Percentiles rank a stretch among this genome's conserved stretches.
phyloP scores from a whole-genome alignment of 2,888 invertebrate species.

The Coronaproctus castanopsis region DNA sequence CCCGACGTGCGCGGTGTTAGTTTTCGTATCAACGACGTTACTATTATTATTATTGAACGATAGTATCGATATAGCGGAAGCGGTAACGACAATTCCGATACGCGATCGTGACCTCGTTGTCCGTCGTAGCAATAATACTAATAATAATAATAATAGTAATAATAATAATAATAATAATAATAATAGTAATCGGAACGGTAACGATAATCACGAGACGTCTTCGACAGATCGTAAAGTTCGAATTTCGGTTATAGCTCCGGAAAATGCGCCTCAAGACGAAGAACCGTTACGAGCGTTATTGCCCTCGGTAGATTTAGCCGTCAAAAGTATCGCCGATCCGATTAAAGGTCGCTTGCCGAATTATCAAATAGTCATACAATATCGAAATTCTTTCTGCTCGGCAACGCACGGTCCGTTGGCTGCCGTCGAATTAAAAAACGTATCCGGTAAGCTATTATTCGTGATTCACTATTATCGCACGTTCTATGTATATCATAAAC shows the following conservation, averaged over 20 bases:
- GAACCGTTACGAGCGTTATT: conserved; percentile 44
- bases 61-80: too few relatives aligned
- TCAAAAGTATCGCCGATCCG: conserved; percentile 36
- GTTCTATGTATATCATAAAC: too few relatives aligned
- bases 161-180: neutral
- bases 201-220: neutral
- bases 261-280: conserved; percentile 34
- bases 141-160: neutral
- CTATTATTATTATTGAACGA: too few relatives aligned
- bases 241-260: conserved; percentile 42
- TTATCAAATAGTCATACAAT: conserved; percentile 45
- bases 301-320: conserved; percentile 48
- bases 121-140: neutral
- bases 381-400: conserved; percentile 53
- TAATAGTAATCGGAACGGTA: neutral
- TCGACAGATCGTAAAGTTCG: conserved; percentile 30
- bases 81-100: too few relatives aligned
- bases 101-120: too few relatives aligned
- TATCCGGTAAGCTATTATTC: conserved; percentile 34
- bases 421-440: conserved; percentile 42
- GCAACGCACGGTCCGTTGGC: conserved; percentile 55
- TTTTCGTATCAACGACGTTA: too few relatives aligned
- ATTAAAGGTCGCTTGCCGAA: conserved; percentile 38
- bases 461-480: too few relatives aligned
- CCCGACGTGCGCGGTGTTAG: too few relatives aligned